Evolutionary conservation across 92 coral and sea anemone species (phyloP), one percentile per base, ranked within the genome.

Genomic region (Epizoanthus rinbou): DNA sequence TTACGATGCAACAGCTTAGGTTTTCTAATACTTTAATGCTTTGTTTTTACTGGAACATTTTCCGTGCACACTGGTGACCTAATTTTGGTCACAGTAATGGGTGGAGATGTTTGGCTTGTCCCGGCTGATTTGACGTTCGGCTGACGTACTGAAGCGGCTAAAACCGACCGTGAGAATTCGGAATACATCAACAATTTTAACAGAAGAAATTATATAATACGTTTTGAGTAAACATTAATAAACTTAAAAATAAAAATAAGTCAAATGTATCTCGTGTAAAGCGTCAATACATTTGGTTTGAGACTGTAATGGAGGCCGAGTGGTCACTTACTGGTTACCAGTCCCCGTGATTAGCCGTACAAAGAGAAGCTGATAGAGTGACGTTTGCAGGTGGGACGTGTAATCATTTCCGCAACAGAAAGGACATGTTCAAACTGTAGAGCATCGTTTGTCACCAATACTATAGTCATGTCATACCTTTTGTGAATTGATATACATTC

Each of bases 51-150:
- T 63, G 54, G 53, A 6, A 23, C 15, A 53, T 56, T 14, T 74
- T 74, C 64, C 80, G 80, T 74, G 80, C 80, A 25, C 7, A 6
- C 35, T 10, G 80, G 80, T 74, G 80, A 74, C 33, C 80, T 74
- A 74, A 74, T 74, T 54, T 56, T 16, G 62, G 37, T 74, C 14
- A 23, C 5, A 19, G 22, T 25, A 22, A 31, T 24, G 65, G 80
- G 80, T 56, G 80, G 80, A 74, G 80, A 10, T 18, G 76, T 56
- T 74, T 24, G n/a, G 24, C 65, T 22, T 24, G 15, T 24, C 22
- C 16, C 59, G 50, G 41, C n/a, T 24, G 65, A 56, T 57, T 74
- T 54, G 52, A 50, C 16, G 14, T 50, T 50, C 14, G 65, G 80
- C 25, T 15, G 59, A 74, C 21, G 18, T 16, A 45, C 47, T 71